Base-by-base conservation (phyloP, 2,797 vertebrate genomes). In the Pitangus sulphuratus region DNA sequence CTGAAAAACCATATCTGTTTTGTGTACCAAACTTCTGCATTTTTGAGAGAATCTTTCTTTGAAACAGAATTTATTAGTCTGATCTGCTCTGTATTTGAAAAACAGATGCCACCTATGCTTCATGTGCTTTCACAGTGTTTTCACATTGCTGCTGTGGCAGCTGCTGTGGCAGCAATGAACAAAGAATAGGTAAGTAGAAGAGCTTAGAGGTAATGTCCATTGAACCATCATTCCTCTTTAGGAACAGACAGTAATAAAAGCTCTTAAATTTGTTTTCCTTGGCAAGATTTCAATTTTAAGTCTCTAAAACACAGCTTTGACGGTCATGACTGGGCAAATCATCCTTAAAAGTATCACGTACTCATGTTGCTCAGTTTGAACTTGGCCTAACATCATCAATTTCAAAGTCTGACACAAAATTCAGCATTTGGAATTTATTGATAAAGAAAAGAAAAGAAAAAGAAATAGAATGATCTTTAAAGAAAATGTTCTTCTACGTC, bases 201-300 rank as follows among this genome's bases (percentile, higher is more conserved):
- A 48, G 13, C 40, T 91, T 90, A 89, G 83, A 92, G 44, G 69
- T 82, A 91, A 53, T 89, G 95, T 93, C 71, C 78, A 40, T 51
- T 78, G 31, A 94, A 62, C 74, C 95, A 95, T 95, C 47, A 64
- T 65, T 80, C 13, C 37, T 85, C 30, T 77, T 87, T 68, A 95
- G 93, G 78, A 94, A 91, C 5, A 95, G 76, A 89, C 26, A 75
- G 60, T 60, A 94, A 91, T 86, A 95, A 94, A 96, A 96, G 11
- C 58, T 94, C 18, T 71, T 61, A 28, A 68, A 93, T 13, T 81
- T 96, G 66, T 94, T 97, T 97, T 94, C 50, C 37, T 64, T 97
- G 90, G 79, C 86, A 95, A 88, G 50, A 91, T 90, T 94, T 97
- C 92, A 94, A 94, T 86, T 69, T 33, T 58, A 78, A 89, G 33